Conservation (phyloP, 1,140 invertebrate genomes). For the Papilio helenus region DNA sequence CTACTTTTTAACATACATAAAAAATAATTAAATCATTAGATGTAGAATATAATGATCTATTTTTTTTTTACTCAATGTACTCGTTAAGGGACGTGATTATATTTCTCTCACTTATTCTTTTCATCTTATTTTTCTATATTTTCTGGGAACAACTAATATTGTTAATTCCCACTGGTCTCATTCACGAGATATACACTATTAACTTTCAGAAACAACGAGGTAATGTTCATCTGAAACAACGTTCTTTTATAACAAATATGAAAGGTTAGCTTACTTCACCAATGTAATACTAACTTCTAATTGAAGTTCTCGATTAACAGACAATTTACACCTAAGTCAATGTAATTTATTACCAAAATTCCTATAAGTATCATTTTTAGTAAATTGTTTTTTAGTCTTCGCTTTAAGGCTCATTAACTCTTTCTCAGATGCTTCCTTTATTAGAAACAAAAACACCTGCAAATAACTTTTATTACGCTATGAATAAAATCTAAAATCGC, state of each 20-base stretch:
- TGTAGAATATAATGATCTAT: no score
- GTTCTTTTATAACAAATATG: background rate
- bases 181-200: constrained; percentile 23
- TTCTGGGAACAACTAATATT: constrained; percentile 25
- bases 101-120: constrained; percentile 7
- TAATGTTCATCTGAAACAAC: constrained; percentile 10
- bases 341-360: no score
- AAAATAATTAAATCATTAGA: no score
- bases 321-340: background rate
- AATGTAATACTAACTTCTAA: background rate
- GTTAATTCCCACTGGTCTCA: constrained; percentile 28
- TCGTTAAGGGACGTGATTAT: background rate
- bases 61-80: no score
- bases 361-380: no score
- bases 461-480: no score
- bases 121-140: constrained; percentile 3
- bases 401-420: no score
- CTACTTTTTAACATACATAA: no score
- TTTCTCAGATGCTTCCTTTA: no score
- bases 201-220: background rate
- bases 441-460: no score
- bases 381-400: no score
- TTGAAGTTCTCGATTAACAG: background rate
- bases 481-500: no score
- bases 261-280: background rate